phyloP scores from a whole-genome alignment of 2,113 vertebrate species.

The Oryzias javanicus region DNA sequence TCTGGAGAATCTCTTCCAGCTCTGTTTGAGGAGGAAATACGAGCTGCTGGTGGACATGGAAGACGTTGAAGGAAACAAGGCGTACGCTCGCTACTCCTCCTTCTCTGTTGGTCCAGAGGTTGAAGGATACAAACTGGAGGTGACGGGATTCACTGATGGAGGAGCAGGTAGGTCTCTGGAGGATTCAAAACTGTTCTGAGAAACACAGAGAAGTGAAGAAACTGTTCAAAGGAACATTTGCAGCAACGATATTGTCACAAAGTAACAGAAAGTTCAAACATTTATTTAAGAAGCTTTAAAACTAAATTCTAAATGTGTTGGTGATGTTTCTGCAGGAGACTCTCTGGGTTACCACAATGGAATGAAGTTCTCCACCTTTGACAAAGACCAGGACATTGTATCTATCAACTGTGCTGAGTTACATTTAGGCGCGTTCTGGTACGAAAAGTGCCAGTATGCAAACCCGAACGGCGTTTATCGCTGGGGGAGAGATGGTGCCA shows the following conservation, averaged over 20 bases:
- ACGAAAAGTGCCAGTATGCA: accelerated
- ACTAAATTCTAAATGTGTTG: not conserved
- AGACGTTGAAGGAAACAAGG: constrained; percentile 29
- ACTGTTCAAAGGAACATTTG: too few species aligned
- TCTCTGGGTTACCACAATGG: accelerated
- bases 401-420: accelerated
- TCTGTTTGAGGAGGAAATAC: not conserved
- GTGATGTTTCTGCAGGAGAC: constrained; percentile 28
- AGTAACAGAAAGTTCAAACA: too few species aligned
- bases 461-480: constrained; percentile 42
- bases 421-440: constrained; percentile 27
- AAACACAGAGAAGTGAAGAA: too few species aligned
- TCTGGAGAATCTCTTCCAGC: constrained; percentile 19
- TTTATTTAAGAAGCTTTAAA: too few species aligned
- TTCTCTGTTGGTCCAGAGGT: constrained; percentile 9
- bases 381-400: constrained; percentile 9
- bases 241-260: too few species aligned
- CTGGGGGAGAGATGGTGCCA: not conserved
- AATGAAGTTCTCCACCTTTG: constrained; percentile 17
- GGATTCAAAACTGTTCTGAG: not conserved
- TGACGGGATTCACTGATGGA: constrained; percentile 33
- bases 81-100: constrained; percentile 24
- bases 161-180: constrained; percentile 30
- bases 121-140: constrained; percentile 4
- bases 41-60: constrained; percentile 46